Evolutionary conservation across 2,888 invertebrate species (phyloP), one percentile per base, ranked within the genome.

Genomic region (Caenorhabditis sp.): DNA sequence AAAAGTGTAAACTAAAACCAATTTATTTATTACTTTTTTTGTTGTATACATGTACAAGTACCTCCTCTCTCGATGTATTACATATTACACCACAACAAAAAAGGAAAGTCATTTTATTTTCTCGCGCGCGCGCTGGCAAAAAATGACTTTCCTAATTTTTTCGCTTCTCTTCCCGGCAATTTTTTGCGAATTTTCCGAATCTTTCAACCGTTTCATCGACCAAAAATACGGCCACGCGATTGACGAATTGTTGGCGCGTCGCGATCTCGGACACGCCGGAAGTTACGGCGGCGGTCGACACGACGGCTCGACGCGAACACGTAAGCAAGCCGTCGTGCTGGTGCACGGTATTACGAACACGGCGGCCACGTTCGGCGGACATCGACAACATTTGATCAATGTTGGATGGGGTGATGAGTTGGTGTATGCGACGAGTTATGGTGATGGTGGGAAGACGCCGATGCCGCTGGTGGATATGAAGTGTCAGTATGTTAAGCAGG

Each of bases 401-500:
- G 64, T 69, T 19, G 79, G 79, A n/a, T 78, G 78, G 78, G 57
- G 55, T 43, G 74, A 76, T 14, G 76, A 76, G 19, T 26, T 69
- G 62, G 73, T 73, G 57, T 36, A 82, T 67, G 86, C 76, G 8
- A 86, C 86, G 24, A 86, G 86, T 0, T 86, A 85, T 60, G 86
- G 86, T 10, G 86, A 86, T 66, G 83, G 79, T 14, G 86, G 86
- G 24, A 80, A 81, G 57, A 86, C 86, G 14, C 66, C 74, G 26
- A 76, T 78, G 49, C 76, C 84, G 14, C 62, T 85, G 67, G 84
- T 86, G 50, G 81, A 83, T 37, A 82, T 86, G 83, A 78, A 83
- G 50, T 86, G 86, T 67, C 76, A 79, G 51, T 86, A 83, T 62
- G 67, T 84, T 17, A 86, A 84, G 77, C 78, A 83, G 66, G 85